Percentiles rank a stretch among this genome's conserved stretches.
phyloP scores from a whole-genome alignment of 2,113 vertebrate species.

The Bos taurus region DNA sequence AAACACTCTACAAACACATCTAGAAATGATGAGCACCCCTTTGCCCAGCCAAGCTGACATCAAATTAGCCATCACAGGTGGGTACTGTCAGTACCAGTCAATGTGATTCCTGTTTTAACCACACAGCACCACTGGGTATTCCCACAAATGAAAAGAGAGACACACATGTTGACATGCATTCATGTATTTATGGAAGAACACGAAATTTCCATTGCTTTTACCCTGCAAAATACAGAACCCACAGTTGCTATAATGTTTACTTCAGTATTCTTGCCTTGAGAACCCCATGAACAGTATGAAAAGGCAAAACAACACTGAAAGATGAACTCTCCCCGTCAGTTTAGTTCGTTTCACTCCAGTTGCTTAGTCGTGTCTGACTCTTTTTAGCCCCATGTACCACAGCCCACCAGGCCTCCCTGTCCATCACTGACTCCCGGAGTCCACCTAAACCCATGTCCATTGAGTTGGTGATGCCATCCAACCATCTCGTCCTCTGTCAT shows the following conservation, averaged over 20 bases:
- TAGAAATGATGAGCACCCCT: not conserved
- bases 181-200: not conserved
- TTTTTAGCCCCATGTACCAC: rapidly evolving
- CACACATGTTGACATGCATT: not conserved
- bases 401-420: no score
- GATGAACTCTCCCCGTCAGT: no score
- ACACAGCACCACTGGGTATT: not conserved
- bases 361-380: rapidly evolving
- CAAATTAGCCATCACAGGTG: not conserved
- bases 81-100: not conserved
- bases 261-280: not conserved
- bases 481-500: no score
- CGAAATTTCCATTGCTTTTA: not conserved
- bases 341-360: no score
- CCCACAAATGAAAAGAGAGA: not conserved
- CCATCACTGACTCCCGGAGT: rapidly evolving
- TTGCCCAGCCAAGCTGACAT: not conserved
- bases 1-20: not conserved
- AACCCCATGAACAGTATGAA: not conserved
- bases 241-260: not conserved
- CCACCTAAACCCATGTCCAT: no score
- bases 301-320: no score
- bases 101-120: not conserved
- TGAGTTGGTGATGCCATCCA: no score
- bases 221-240: not conserved